Base-by-base conservation (phyloP, 2,888 invertebrate species). In the Villa cingulata region DNA sequence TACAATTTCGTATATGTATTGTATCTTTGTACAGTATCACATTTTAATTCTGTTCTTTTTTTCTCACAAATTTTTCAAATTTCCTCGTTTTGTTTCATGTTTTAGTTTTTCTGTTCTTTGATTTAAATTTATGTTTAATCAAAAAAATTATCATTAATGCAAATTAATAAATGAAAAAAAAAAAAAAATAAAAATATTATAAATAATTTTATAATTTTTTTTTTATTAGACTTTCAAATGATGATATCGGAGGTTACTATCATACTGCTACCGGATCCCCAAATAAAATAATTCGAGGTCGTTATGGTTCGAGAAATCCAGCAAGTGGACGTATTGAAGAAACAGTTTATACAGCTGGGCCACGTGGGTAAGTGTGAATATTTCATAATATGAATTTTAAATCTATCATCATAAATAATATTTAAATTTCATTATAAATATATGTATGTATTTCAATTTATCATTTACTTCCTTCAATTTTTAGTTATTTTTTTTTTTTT, bases 281-380 rank as follows among this genome's bases (percentile, higher is more conserved):
- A 37, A 80, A 79, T 63, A 74, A 80, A 55, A 74, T 80, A 41
- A 83, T 83, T 19, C 76, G 79, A 50, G 83, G 83, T 46, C 73
- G 81, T 62, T 83, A 82, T 62, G 84, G 84, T 41, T 77, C 80
- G 51, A 73, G 81, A 57, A 83, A 81, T 65, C 81, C 84, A n/a
- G 76, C 74, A 51, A 80, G 77, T 53, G 81, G 83, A 46, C 74
- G 74, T 43, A 72, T 81, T 44, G 81, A 83, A 58, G 78, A 80
- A 60, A 81, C 81, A 4, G 73, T 78, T 39, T 86, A 85, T 62
- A 81, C 85, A 10, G 83, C 85, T 38, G 86, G 86, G 48, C 80
- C 81, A 52, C 75, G 83, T 64, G 86, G 86, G 71, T 78, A 60
- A 72, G 73, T 39, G 20, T 32, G 7, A 23, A 23, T 6, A 23